Base-by-base conservation (phyloP, 1,140 invertebrate species). In the Druon quercuslanigerum region DNA sequence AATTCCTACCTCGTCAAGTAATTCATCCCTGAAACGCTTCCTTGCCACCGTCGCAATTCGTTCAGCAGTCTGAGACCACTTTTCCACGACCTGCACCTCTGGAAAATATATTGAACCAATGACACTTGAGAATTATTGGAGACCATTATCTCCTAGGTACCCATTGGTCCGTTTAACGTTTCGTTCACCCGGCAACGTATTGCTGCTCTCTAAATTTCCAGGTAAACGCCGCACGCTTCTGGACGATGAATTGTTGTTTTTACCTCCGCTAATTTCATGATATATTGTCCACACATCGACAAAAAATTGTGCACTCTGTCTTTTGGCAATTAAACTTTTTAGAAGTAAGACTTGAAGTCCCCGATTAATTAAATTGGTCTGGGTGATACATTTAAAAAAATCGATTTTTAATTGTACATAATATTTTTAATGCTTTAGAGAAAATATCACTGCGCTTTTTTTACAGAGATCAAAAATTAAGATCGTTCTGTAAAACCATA, bases 51-150 rank as follows among this genome's bases (percentile, higher is more conserved):
- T 60, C 57, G 57, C 57, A 66, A 66, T 66, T 66, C 57, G 57
- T 66, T 66, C 14, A 66, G 57, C 57, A 66, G 57, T 66, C 57
- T 66, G 57, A 66, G 56, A 60, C 56, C 19, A 60, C 56, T 60
- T 60, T 60, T 60, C 56, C 20, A 60, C 56, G 56, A 60, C 19
- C 56, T 60, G 56, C 56, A 60, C 56, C 56, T 25, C 56, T 60
- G 17, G 56, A 25, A 25, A 60, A 60, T 60, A 60, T 60, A 60
- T 60, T 60, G 56, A 60, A 19, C 56, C 56, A 60, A 60, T 60
- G 56, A 60, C 56, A 60, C 56, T 60, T 25, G 56, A 60, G 56
- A 60, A 60, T 60, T 60, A 60, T 60, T 60, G 56, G 56, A 20
- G 19, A 60, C 56, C 56, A 60, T 60, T 60, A 60, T 60, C 56